These are phyloP conservation scores for Ochropacha duplaris DNA, from an alignment of 2,888 invertebrate species.

Conservation along the genomic window DNA sequence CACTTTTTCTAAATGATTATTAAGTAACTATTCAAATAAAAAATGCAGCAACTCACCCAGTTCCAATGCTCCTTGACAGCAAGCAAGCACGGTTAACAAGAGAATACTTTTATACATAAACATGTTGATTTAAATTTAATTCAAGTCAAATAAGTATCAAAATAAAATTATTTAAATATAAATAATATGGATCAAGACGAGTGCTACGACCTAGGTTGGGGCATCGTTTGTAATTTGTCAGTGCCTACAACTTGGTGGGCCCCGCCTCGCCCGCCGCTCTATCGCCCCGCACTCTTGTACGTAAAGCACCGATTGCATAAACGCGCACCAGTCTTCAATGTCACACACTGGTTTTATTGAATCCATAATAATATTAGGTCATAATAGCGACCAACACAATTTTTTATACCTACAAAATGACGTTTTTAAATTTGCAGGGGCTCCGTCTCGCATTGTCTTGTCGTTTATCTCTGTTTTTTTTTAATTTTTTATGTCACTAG, in stretches of 20 bases:
- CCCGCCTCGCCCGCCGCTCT: slow-evolving; percentile 16
- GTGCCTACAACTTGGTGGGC: slow-evolving; percentile 8
- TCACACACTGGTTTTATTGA: slow-evolving; percentile 49
- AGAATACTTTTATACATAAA: slow-evolving; percentile 23
- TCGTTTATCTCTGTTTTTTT: too few species aligned
- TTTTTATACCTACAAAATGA: too few species aligned
- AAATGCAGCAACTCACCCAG: slow-evolving; percentile 51
- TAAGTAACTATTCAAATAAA: not conserved
- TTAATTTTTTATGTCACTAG: too few species aligned
- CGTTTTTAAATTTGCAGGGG: too few species aligned
- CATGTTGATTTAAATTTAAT: slow-evolving; percentile 12
- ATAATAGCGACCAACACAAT: not conserved
- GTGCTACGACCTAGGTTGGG: slow-evolving; percentile 26
- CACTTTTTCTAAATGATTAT: not conserved
- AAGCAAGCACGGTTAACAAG: slow-evolving; percentile 35
- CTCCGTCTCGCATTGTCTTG: too few species aligned
- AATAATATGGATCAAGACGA: slow-evolving; percentile 18
- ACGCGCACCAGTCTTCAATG: slow-evolving; percentile 50
- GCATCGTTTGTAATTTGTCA: slow-evolving; percentile 31
- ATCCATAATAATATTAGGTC: slow-evolving; percentile 33
- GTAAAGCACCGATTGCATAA: slow-evolving; percentile 51
- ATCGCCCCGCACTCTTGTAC: slow-evolving; percentile 1
- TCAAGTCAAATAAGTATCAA: not conserved
- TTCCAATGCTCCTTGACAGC: slow-evolving; percentile 48
- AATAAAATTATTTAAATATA: not conserved